Percentiles rank a stretch among this genome's conserved stretches.
Evolutionary conservation across 2,797 vertebrate genomes (phyloP).

Genomic region (Acrocephalus scirpaceus): DNA sequence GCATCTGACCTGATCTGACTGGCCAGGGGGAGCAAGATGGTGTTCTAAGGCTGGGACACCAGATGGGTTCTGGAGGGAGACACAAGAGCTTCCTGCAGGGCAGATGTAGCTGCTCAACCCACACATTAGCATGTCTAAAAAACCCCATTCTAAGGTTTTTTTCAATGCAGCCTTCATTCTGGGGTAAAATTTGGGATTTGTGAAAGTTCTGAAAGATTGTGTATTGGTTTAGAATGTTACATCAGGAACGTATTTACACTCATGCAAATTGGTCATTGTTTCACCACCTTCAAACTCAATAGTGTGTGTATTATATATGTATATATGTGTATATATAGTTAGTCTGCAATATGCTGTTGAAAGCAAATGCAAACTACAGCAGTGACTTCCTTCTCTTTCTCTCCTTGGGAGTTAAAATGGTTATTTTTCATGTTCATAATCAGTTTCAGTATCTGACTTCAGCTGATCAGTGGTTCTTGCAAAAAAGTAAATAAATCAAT

Average conservation of each 20-base stretch:
- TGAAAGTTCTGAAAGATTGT: background rate
- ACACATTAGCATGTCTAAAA: background rate
- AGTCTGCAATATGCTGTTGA: background rate
- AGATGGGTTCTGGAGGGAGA: rapidly evolving
- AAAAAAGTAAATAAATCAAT: background rate
- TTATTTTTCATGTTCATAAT: background rate
- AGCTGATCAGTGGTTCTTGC: background rate
- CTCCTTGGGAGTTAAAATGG: background rate
- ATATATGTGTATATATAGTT: background rate
- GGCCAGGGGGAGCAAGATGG: background rate
- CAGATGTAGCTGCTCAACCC: background rate
- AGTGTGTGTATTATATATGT: too few relatives aligned
- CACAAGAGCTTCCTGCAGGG: background rate
- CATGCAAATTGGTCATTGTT: background rate
- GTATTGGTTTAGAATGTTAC: background rate
- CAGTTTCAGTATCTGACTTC: background rate
- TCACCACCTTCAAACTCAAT: background rate
- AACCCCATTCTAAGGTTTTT: background rate
- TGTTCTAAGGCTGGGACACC: background rate
- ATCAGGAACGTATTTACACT: background rate
- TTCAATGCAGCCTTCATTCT: background rate
- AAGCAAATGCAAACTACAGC: background rate
- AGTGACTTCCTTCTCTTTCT: background rate
- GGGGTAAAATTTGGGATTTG: background rate
- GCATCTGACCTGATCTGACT: background rate